Evolutionary conservation across 2,888 invertebrate genomes (phyloP), one percentile per base, ranked within the genome.

Genomic region (Crematogaster levior): DNA sequence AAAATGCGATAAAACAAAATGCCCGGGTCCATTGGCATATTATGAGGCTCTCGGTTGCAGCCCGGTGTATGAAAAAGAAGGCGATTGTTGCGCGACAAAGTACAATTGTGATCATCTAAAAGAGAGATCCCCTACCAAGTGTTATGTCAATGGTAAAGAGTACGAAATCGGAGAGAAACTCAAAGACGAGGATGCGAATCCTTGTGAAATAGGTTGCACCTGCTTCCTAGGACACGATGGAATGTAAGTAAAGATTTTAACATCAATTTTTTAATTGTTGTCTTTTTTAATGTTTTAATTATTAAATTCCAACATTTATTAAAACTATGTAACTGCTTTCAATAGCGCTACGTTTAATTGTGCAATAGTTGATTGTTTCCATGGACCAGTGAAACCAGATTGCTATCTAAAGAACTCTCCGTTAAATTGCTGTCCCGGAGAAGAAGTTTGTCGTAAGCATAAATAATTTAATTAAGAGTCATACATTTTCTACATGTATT

Each of bases 41-140:
- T 94, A 93, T 72, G 1, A 91, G 27, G 87, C 81, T 9, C 21
- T 93, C 6, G 85, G 68, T 1, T 93, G 94, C 37, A 87, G 48
- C 1, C 91, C 93, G 0, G 75, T 92, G 1, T 92, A 90, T 58
- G 66, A 88, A 37, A 89, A 87, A 10, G 65, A 87, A 0, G 88
- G 40, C 0, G 90, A 90, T 34, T 91, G 91, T 46, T 93, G 93
- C 77, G 83, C 93, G 9, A 53, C 63, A 4, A 85, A 79, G 37
- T 93, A 91, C 84, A 82, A 93, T 27, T 93, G 93, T 53, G 88
- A 87, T 18, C 86, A 91, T 53, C 53, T 93, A 43, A 70, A 89
- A 7, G 30, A 37, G 0, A 83, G 90, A 68, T 82, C 89, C 0
- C 56, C 34, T 0, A 66, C 91, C 34, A 93, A 93, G 70, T 93